These are phyloP conservation scores for Elysia chlorotica DNA, from an alignment of 1,140 invertebrate species.

Conservation along the genomic window DNA sequence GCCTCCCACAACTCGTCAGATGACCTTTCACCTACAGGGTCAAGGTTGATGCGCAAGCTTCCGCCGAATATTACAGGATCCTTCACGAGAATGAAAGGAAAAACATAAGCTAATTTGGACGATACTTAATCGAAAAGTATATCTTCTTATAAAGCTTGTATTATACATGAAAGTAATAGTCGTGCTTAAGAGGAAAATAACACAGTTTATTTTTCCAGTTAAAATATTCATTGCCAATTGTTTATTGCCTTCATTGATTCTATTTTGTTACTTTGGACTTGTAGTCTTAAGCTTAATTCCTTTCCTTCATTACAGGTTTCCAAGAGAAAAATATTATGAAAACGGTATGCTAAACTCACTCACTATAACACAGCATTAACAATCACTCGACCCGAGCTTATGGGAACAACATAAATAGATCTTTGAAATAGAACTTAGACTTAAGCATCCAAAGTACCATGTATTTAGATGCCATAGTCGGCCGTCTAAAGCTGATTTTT, in stretches of 20 bases:
- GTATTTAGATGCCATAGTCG: background rate
- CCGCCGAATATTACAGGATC: slow-evolving; percentile 64
- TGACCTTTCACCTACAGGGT: slow-evolving; percentile 66
- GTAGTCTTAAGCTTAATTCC: background rate
- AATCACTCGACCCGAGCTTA: background rate
- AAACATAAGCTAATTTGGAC: no score
- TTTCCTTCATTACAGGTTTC: background rate
- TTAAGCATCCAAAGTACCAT: background rate
- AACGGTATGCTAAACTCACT: background rate
- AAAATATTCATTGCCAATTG: background rate
- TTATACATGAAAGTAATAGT: background rate
- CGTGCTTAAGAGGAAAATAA: background rate
- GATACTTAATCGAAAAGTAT: background rate
- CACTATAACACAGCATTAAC: background rate
- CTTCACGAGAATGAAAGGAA: slow-evolving; percentile 38
- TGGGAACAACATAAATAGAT: background rate
- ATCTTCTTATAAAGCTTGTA: background rate
- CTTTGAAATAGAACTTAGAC: no score
- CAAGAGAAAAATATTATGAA: background rate
- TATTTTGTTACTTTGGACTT: background rate
- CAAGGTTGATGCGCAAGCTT: slow-evolving; percentile 66
- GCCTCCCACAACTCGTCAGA: slow-evolving; percentile 64
- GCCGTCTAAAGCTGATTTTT: background rate
- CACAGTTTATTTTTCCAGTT: background rate
- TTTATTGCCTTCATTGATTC: background rate